Evolutionary conservation across 2,113 vertebrate genomes (phyloP).

Genomic region (Archocentrus centrarchus): DNA sequence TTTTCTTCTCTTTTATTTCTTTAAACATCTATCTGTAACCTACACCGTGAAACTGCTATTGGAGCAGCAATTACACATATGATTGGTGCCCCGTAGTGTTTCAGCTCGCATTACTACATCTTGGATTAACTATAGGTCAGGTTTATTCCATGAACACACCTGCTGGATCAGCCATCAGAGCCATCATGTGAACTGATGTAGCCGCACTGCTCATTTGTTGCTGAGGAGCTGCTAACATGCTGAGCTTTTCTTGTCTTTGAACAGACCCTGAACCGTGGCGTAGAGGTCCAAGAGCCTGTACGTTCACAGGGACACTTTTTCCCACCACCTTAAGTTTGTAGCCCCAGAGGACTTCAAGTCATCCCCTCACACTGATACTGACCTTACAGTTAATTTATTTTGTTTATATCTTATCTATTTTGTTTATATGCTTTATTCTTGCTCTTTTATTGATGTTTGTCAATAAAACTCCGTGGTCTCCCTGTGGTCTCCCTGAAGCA

Average conservation of each 20-base stretch:
- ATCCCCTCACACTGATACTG: background rate
- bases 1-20: too few relatives aligned
- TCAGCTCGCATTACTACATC: too few relatives aligned
- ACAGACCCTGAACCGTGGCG: background rate
- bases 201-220: background rate
- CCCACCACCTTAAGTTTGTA: background rate
- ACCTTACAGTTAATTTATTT: background rate
- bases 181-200: background rate
- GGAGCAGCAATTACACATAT: background rate
- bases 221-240: background rate
- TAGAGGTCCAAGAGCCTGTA: background rate
- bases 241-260: background rate
- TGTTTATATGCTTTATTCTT: background rate
- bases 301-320: background rate
- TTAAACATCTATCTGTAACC: fast-evolving
- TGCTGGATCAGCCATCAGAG: background rate
- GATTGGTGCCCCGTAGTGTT: background rate
- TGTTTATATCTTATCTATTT: too few relatives aligned
- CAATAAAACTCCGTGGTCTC: background rate
- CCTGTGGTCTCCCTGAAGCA: background rate
- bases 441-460: background rate
- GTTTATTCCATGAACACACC: background rate
- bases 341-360: background rate
- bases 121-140: too few relatives aligned
- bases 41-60: background rate